Evolutionary conservation across 2,113 vertebrate genomes (phyloP).

Genomic region (Paradoxurus hermaphroditus): DNA sequence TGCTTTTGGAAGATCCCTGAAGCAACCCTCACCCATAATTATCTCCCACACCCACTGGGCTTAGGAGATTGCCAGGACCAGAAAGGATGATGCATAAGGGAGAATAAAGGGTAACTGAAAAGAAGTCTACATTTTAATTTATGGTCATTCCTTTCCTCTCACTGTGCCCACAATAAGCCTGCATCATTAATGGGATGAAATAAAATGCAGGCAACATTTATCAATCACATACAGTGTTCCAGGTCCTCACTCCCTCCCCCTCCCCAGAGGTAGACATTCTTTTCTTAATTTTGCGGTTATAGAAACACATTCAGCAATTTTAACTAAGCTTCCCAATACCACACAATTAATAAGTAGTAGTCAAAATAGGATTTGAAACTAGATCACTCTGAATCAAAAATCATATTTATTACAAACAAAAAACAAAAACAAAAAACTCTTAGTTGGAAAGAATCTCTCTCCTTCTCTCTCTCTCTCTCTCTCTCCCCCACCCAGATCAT

Average conservation of each 20-base stretch:
- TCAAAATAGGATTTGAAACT: neutral
- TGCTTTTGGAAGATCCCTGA: neutral
- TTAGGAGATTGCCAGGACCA: neutral
- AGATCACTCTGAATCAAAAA: neutral
- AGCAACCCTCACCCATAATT: neutral
- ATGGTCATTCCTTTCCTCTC: neutral
- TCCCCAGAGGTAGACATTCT: neutral
- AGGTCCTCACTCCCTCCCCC: neutral
- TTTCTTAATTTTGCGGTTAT: slow-evolving; percentile 16
- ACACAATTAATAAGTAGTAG: neutral
- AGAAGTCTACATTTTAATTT: neutral
- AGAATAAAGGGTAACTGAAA: neutral
- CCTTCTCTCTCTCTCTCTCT: neutral
- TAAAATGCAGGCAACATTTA: neutral
- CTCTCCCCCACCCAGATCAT: neutral
- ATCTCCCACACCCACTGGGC: neutral
- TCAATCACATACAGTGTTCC: neutral
- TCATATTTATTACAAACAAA: neutral
- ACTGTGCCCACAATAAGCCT: neutral
- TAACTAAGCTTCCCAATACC: neutral
- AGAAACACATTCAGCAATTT: neutral
- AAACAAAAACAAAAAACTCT: no score
- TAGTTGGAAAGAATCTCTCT: neutral
- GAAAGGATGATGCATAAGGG: neutral
- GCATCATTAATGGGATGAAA: neutral